These are phyloP conservation scores for Myotis myotis DNA, from an alignment of 2,797 vertebrate genomes.

Conservation along the genomic window DNA sequence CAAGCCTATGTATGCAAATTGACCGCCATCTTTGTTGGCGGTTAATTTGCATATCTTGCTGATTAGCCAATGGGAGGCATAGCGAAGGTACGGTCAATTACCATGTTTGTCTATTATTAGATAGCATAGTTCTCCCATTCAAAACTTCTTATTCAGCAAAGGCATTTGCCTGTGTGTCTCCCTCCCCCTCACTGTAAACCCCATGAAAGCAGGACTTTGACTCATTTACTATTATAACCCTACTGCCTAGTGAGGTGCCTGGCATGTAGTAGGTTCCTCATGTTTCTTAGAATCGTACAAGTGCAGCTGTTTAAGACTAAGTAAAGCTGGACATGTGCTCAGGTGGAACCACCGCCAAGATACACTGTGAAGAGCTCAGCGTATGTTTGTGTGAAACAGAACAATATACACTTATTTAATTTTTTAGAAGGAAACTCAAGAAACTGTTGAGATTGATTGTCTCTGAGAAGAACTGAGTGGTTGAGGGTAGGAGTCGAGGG, in stretches of 20 bases:
- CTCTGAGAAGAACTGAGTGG: not conserved
- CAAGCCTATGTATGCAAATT: no score
- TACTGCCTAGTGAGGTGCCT: not conserved
- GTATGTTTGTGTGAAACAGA: not conserved
- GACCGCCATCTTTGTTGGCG: no score
- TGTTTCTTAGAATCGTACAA: not conserved
- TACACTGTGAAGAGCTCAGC: not conserved
- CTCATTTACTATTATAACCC: not conserved
- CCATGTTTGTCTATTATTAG: no score
- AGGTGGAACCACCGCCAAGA: not conserved
- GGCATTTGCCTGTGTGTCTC: not conserved
- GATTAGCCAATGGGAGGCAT: no score
- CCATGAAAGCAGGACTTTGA: not conserved
- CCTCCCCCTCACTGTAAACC: not conserved
- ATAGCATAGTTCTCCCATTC: not conserved
- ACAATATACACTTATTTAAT: not conserved
- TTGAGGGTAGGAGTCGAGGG: not conserved
- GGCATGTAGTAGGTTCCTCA: not conserved
- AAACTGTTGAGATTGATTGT: not conserved
- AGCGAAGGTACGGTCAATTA: no score
- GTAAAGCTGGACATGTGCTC: not conserved
- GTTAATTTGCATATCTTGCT: no score
- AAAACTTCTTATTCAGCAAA: not conserved
- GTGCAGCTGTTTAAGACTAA: not conserved
- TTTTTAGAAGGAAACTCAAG: constrained; percentile 19